These are phyloP conservation scores for Alosa sapidissima DNA, from an alignment of 2,797 vertebrate species.

Conservation along the genomic window DNA sequence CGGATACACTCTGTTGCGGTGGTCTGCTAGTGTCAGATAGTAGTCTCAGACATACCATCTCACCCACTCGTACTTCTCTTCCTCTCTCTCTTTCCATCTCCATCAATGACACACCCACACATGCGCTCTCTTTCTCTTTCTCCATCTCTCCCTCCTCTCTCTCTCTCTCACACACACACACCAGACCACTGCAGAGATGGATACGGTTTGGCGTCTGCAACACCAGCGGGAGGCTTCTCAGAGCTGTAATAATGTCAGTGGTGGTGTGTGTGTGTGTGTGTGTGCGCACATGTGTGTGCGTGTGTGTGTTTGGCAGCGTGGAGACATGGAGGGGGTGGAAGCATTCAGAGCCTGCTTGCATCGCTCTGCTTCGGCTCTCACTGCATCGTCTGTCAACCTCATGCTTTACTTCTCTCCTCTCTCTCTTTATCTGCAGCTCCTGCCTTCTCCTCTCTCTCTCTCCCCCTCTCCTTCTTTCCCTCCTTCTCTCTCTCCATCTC, in stretches of 20 bases:
- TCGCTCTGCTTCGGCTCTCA: conserved; percentile 49
- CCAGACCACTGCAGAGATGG: conserved; percentile 59
- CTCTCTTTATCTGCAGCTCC: background rate
- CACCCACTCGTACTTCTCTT: background rate
- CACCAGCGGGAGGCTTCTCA: conserved; percentile 62
- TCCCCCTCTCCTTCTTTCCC: background rate
- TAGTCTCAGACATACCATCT: background rate
- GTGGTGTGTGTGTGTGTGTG: conserved; percentile 4
- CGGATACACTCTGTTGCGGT: background rate
- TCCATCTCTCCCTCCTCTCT: background rate
- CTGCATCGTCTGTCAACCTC: background rate
- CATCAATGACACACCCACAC: conserved; percentile 52
- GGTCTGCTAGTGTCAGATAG: background rate
- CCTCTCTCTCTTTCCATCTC: conserved; percentile 33
- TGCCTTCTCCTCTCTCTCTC: background rate
- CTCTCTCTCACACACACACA: background rate
- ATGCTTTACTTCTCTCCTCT: background rate
- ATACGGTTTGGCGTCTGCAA: conserved; percentile 58
- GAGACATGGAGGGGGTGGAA: background rate
- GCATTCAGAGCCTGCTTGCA: conserved; percentile 12
- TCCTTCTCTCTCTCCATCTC: conserved; percentile 29
- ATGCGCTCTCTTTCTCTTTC: background rate
- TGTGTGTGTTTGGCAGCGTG: conserved; percentile 48
- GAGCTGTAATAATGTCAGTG: conserved; percentile 43
- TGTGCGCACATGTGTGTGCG: conserved; percentile 38